phyloP scores from a whole-genome alignment of 2,888 invertebrate species.

The Aelia acuminata region DNA sequence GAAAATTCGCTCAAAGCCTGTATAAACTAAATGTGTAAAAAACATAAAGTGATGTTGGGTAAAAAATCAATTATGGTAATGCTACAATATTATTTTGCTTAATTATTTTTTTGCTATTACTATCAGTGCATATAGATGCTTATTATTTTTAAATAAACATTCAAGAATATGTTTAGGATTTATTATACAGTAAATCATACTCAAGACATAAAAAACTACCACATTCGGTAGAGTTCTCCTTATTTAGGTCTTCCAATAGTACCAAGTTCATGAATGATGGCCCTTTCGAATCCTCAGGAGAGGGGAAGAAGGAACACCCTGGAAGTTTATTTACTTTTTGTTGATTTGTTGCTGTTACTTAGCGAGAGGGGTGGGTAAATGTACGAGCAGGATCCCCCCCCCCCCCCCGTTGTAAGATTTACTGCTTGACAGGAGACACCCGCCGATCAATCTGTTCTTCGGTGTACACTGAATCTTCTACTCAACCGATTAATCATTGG shows the following conservation, averaged over 20 bases:
- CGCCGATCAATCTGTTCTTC: background rate
- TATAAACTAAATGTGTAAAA: too few species aligned
- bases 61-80: too few species aligned
- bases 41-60: too few species aligned
- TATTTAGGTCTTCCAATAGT: background rate
- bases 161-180: too few species aligned
- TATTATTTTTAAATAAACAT: too few species aligned
- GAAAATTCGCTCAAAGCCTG: too few species aligned
- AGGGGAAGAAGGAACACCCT: background rate
- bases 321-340: conserved; percentile 32
- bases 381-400: background rate
- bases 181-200: background rate
- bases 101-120: too few species aligned
- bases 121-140: too few species aligned
- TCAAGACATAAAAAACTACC: background rate
- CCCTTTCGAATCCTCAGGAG: background rate
- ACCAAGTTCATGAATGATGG: conserved; percentile 18
- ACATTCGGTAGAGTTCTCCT: background rate
- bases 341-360: conserved; percentile 43
- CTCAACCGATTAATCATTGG: background rate
- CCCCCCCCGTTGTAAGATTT: background rate
- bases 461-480: background rate
- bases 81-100: too few species aligned
- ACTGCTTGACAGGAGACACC: conserved; percentile 21
- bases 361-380: background rate